Base-by-base conservation (phyloP, 2,888 invertebrate species). In the Dasysyrphus tricinctus region DNA sequence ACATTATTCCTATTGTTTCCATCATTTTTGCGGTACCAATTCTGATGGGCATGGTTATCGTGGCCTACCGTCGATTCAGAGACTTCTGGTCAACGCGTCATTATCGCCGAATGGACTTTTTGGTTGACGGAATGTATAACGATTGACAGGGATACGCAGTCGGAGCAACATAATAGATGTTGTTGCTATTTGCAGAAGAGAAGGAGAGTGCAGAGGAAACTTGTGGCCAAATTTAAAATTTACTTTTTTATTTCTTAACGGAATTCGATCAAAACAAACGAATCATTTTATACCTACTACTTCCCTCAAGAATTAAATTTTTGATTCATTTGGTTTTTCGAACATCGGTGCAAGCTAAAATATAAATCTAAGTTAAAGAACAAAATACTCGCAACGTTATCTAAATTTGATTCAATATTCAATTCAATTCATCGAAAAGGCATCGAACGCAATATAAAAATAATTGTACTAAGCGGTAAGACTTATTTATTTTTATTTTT, bases 61-160 rank as follows among this genome's bases (percentile, higher is more conserved):
- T 95, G 19, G 95, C 95, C 80, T 93, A 96, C 91, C 95, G 95
- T 88, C 93, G 95, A 88, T 95, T 96, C n/a, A 94, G 95, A 88
- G 97, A 97, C 90, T 96, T 96, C 91, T 97, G 97, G 97, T 95
- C 96, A 89, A 96, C 97, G 88, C 94, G 97, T 89, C 97, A 97
- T 92, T 97, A 97, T 90, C 95, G 96, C 88, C 94, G 97, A 91
- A 97, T 97, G 97, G 97, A 97, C 92, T 97, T 96, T 90, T 94
- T 97, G 14, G 95, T 97, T 76, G 97, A 97, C 92, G 97, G 97
- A 89, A 97, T 97, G 96, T 97, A 97, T 90, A 97, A 97, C 93
- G 96, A 96, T 91, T 96, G 92, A 92, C 92, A 85, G 54, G 80
- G 84, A 39, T 75, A 78, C 34, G 74, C 59, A 39, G 70, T 70